phyloP scores from a whole-genome alignment of 2,113 vertebrate genomes.

The Dromaius novaehollandiae region DNA sequence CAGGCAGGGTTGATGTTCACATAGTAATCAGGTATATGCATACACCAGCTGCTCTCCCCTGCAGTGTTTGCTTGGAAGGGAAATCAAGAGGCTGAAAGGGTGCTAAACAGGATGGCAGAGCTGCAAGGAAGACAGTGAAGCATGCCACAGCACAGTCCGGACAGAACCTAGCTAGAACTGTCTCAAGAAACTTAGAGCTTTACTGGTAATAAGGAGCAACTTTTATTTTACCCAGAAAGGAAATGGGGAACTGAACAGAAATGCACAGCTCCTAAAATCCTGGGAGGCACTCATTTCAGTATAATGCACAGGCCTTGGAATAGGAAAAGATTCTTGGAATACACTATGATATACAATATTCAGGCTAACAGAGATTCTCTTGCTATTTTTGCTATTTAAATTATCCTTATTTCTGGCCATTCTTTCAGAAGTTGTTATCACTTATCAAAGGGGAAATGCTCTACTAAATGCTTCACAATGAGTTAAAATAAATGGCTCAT shows the following conservation, averaged over 20 bases:
- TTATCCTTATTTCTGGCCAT: not conserved
- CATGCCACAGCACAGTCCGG: not conserved
- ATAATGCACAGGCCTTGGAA: accelerated
- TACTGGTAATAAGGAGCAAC: not conserved
- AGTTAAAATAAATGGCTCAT: not conserved
- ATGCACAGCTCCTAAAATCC: not conserved
- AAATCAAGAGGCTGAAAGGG: not conserved
- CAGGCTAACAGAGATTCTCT: not conserved
- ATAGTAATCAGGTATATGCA: not conserved
- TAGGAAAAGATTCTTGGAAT: not conserved
- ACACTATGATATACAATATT: not conserved
- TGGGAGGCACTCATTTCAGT: not conserved
- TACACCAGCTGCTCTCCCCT: not conserved
- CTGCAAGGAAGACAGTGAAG: not conserved
- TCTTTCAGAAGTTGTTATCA: not conserved
- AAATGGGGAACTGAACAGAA: not conserved
- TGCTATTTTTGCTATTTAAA: not conserved
- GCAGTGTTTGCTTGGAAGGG: not conserved
- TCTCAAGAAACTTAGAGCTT: not conserved
- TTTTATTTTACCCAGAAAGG: not conserved
- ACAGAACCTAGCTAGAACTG: not conserved
- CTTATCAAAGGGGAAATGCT: not conserved
- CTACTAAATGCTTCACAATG: not conserved
- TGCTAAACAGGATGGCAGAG: not conserved
- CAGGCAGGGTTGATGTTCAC: not conserved